Evolutionary conservation across 2,888 invertebrate species (phyloP).

Genomic region (Polydrusus pterygomalis): DNA sequence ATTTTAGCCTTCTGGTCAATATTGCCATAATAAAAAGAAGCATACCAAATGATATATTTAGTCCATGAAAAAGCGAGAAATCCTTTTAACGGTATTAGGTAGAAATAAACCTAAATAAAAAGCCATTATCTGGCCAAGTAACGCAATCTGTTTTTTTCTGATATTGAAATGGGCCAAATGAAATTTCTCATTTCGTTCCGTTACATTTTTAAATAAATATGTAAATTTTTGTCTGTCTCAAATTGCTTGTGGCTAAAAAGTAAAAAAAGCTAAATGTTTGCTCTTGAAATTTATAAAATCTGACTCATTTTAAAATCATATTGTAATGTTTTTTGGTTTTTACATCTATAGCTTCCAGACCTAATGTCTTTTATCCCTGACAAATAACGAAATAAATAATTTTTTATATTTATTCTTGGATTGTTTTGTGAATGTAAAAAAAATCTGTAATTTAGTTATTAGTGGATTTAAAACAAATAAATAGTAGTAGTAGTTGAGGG

Average conservation of each 20-base stretch:
- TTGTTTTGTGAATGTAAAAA: no score
- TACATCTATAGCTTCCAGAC: background rate
- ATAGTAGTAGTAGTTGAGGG: no score
- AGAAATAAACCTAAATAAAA: slow-evolving; percentile 7
- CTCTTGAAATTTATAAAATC: background rate
- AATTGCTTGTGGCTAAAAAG: background rate
- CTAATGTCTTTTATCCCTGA: no score
- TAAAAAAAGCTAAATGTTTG: background rate
- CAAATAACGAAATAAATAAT: no score
- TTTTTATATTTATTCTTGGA: no score
- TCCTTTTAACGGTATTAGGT: slow-evolving; percentile 1
- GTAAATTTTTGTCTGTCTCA: background rate
- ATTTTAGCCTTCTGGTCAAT: background rate
- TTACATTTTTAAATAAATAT: slow-evolving; percentile 2
- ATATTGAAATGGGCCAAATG: background rate
- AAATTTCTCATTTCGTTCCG: background rate
- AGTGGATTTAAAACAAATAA: no score
- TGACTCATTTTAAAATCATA: background rate
- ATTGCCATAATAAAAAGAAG: background rate
- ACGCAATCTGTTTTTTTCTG: slow-evolving; percentile 8
- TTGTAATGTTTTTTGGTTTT: background rate
- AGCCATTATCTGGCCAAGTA: slow-evolving; percentile 8
- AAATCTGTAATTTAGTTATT: no score
- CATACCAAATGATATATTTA: background rate
- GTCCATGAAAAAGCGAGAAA: background rate